phyloP scores from a whole-genome alignment of 2,888 invertebrate species.

The Hirtodrosophila confusa region DNA sequence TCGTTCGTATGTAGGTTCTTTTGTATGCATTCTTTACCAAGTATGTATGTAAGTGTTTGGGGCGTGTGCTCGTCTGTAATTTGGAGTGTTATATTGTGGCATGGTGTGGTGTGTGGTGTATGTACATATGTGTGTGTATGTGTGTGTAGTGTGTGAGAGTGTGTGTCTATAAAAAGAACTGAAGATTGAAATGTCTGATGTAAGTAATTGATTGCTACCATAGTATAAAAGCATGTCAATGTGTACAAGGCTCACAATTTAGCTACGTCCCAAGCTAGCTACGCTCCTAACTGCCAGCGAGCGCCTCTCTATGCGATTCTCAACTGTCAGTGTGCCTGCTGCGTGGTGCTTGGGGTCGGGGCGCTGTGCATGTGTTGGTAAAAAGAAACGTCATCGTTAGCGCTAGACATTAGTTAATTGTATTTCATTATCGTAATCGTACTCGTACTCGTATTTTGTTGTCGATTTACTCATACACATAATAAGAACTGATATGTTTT shows the following conservation, averaged over 20 bases:
- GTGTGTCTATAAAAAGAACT: conserved; percentile 40
- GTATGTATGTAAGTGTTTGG: conserved; percentile 29
- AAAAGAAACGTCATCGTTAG: conserved; percentile 53
- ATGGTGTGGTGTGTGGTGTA: conserved; percentile 41
- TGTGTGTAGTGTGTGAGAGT: too few relatives aligned
- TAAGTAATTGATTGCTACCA: conserved; percentile 53
- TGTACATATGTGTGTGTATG: conserved; percentile 60
- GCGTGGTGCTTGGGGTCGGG: conserved; percentile 6
- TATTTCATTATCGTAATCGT: conserved; percentile 50
- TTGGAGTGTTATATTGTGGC: not conserved
- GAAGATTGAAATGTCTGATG: conserved; percentile 49
- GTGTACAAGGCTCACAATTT: conserved; percentile 63
- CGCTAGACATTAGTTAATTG: conserved; percentile 49
- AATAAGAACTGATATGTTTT: conserved; percentile 80
- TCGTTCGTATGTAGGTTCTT: conserved; percentile 71
- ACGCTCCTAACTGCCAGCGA: not conserved
- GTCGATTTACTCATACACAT: conserved; percentile 63
- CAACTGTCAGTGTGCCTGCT: conserved; percentile 10
- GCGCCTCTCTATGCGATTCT: conserved; percentile 46
- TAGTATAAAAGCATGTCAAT: conserved; percentile 60
- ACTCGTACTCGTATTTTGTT: conserved; percentile 42
- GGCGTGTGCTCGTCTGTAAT: conserved; percentile 14
- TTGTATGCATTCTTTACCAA: conserved; percentile 57
- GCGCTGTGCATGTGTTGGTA: conserved; percentile 43
- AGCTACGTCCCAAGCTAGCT: conserved; percentile 22